phyloP scores from a whole-genome alignment of 2,797 vertebrate species.

The Eulemur coronatus region DNA sequence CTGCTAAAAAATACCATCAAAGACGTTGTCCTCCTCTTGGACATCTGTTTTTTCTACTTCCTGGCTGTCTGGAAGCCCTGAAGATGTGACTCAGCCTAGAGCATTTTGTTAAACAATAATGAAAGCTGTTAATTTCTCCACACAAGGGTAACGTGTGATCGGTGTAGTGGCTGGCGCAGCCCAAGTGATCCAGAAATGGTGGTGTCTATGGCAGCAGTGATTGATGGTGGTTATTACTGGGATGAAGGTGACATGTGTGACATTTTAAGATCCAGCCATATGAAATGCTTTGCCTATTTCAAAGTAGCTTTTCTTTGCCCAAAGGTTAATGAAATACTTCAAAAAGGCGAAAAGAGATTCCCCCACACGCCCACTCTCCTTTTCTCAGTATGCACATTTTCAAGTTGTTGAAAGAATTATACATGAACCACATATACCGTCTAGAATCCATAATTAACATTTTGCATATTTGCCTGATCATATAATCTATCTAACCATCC shows the following conservation, averaged over 20 bases:
- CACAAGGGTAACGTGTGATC: not conserved
- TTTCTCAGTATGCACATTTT: not conserved
- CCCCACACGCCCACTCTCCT: not conserved
- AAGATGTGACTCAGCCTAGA: not conserved
- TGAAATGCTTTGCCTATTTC: not conserved
- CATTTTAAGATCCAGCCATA: not conserved
- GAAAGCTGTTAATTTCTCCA: not conserved
- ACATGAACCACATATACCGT: not conserved
- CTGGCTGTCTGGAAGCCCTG: not conserved
- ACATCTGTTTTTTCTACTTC: not conserved
- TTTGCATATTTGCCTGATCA: not conserved
- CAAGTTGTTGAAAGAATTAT: not conserved
- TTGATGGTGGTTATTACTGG: not conserved
- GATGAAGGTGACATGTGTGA: not conserved
- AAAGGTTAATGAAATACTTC: slow-evolving; percentile 9
- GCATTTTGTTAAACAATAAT: not conserved
- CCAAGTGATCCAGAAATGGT: not conserved
- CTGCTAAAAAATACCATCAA: not conserved
- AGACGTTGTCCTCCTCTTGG: not conserved
- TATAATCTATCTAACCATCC: not conserved
- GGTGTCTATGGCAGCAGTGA: rapidly evolving
- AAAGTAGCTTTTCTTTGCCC: not conserved
- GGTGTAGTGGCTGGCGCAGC: not conserved
- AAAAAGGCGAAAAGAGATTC: slow-evolving; percentile 6
- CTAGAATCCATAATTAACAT: not conserved